Percentiles rank a stretch among this genome's conserved stretches.
Conservation (phyloP, 2,113 vertebrate species). For the Phylloscopus trochiloides region DNA sequence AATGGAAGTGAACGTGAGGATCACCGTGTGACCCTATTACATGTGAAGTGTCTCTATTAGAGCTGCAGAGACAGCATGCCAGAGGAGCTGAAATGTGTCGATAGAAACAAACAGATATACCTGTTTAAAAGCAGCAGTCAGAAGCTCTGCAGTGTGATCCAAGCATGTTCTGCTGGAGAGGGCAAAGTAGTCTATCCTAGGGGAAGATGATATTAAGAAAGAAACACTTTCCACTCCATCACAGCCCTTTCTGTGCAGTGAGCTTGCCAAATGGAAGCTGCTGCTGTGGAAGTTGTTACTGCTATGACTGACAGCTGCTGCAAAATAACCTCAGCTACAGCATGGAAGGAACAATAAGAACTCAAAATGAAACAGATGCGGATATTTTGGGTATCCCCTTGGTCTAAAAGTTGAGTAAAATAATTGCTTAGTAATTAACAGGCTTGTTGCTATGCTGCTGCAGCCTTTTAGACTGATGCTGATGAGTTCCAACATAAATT, state of each 20-base stretch:
- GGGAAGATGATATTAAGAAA: slow-evolving; percentile 64
- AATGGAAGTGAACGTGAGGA: slow-evolving; percentile 47
- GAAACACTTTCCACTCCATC: slow-evolving; percentile 33
- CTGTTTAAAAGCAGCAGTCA: slow-evolving; percentile 60
- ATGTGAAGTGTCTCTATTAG: slow-evolving; percentile 58
- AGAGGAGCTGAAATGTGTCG: slow-evolving; percentile 62
- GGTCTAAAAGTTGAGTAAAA: slow-evolving; percentile 35
- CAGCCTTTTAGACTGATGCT: background rate
- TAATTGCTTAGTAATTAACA: slow-evolving; percentile 52
- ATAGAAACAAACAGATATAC: slow-evolving; percentile 51
- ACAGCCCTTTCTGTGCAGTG: background rate
- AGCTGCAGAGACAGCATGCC: slow-evolving; percentile 58
- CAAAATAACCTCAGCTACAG: slow-evolving; percentile 43
- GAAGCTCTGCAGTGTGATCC: slow-evolving; percentile 50
- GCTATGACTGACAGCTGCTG: slow-evolving; percentile 51
- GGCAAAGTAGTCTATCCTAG: slow-evolving; percentile 45
- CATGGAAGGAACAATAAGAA: slow-evolving; percentile 18
- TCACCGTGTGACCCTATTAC: slow-evolving; percentile 65
- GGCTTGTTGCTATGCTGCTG: slow-evolving; percentile 31
- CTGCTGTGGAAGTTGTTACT: slow-evolving; percentile 45
- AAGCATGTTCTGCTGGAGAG: slow-evolving; percentile 32
- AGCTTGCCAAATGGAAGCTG: slow-evolving; percentile 43
- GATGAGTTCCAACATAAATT: slow-evolving; percentile 5
- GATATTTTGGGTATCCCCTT: slow-evolving; percentile 38
- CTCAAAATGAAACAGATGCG: slow-evolving; percentile 21